phyloP scores from a whole-genome alignment of 2,888 invertebrate species.

The Timema cristinae region DNA sequence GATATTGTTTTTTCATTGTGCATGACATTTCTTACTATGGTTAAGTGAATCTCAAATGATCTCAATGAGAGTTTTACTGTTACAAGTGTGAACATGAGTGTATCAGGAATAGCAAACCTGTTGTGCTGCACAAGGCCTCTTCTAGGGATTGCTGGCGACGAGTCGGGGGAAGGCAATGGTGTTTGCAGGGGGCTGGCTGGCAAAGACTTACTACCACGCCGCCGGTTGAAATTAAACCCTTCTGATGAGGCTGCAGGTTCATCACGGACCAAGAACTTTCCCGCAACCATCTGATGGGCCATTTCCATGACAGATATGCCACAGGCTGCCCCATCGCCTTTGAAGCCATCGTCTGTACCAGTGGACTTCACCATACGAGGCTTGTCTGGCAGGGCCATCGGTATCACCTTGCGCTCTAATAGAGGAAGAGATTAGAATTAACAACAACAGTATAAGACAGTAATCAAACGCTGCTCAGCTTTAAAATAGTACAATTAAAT shows the following conservation, averaged over 20 bases:
- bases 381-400: conserved; percentile 15
- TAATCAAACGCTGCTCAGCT: no score
- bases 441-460: no score
- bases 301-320: conserved; percentile 59
- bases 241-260: conserved; percentile 39
- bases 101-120: background rate
- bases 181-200: conserved; percentile 65
- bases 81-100: no score
- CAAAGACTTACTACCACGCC: conserved; percentile 66
- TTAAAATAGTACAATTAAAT: no score
- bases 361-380: conserved; percentile 46
- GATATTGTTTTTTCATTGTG: no score
- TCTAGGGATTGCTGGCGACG: conserved; percentile 50
- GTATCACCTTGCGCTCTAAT: conserved; percentile 17
- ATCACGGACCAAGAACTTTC: conserved; percentile 29
- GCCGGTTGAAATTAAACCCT: conserved; percentile 43
- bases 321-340: conserved; percentile 63
- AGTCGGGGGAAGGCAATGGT: conserved; percentile 47
- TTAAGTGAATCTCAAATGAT: no score
- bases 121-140: conserved; percentile 15
- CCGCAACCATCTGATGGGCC: conserved; percentile 51
- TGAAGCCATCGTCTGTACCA: conserved; percentile 68
- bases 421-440: background rate
- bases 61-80: no score
- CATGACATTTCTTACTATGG: no score